Base-by-base conservation (phyloP, 2,888 invertebrate species). In the Protonemura montana region DNA sequence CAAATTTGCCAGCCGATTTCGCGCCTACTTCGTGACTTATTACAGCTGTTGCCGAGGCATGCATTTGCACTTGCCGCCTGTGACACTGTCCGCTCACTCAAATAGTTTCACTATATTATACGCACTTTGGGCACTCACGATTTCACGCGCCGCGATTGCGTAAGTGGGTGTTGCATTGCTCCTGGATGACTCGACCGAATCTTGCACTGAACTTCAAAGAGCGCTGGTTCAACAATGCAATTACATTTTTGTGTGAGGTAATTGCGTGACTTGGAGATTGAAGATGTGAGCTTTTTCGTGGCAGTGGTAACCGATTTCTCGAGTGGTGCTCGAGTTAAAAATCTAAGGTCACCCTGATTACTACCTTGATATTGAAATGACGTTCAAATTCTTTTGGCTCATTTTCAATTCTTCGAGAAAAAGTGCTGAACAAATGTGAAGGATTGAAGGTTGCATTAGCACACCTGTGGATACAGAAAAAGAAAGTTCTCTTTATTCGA, bases 361-460 rank as follows among this genome's bases (percentile, higher is more conserved):
- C 59, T 59, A 59, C 59, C 59, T 59, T 59, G 59, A 59, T 59
- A 59, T 59, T 59, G 59, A 59, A 59, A 59, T 59, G 59, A 21
- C 59, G 13, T 13, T 21, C 59, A 13, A 59, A 59, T 59, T 59
- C 59, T 59, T 41, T 59, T 59, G 59, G 59, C 59, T 59, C 59
- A 59, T 59, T 59, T 59, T 59, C 59, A 59, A 59, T 41, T 59
- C 59, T 59, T 59, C 13, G 3, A 59, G 3, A 59, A 59, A 59
- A 59, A 59, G 21, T 13, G 59, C 21, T 59, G 59, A 13, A 59
- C 5, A 59, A 59, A 59, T 59, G 59, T 59, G 21, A 59, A 16
- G 21, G 1, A 59, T 59, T 59, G 59, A 59, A 59, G 59, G 59
- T 59, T 59, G 59, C 59, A 59, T 59, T 59, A 59, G 59, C 59